These are phyloP conservation scores for Megalurothrips usitatus DNA, from an alignment of 2,888 invertebrate species.

Conservation along the genomic window DNA sequence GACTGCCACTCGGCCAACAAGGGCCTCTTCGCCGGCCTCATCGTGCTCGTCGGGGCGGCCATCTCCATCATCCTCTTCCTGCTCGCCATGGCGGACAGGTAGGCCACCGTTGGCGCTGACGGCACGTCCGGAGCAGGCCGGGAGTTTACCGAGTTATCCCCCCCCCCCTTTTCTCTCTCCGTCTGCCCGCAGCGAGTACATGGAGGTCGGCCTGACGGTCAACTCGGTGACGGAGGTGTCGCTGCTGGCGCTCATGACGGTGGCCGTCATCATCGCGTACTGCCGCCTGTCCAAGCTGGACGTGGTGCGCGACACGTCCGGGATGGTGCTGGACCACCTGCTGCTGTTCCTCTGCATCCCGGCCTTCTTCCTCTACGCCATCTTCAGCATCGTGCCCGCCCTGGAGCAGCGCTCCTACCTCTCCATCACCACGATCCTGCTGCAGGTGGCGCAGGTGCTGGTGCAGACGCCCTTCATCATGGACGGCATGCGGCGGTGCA, in stretches of 20 bases:
- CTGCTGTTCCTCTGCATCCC: constrained; percentile 67
- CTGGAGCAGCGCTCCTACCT: constrained; percentile 52
- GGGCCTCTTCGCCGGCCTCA: constrained; percentile 66
- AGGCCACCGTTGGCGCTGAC: constrained; percentile 39
- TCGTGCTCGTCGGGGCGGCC: constrained; percentile 54
- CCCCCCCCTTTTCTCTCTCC: too few relatives aligned
- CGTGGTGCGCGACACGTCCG: constrained; percentile 55
- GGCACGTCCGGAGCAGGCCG: too few relatives aligned
- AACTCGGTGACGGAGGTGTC: constrained; percentile 53
- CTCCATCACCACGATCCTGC: constrained; percentile 51
- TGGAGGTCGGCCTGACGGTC: constrained; percentile 51
- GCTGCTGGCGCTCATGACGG: constrained; percentile 55
- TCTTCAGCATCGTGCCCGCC: constrained; percentile 64
- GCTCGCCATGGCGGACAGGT: constrained; percentile 54
- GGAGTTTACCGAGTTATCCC: too few relatives aligned
- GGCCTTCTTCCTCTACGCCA: constrained; percentile 65
- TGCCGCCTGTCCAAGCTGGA: constrained; percentile 61
- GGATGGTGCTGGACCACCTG: constrained; percentile 64
- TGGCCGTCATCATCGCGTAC: constrained; percentile 57
- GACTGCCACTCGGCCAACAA: constrained; percentile 74
- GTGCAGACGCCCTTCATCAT: constrained; percentile 70
- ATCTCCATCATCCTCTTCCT: constrained; percentile 60
- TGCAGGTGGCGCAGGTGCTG: constrained; percentile 65
- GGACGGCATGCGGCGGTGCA: constrained; percentile 69
- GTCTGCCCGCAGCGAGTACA: constrained; percentile 46